Evolutionary conservation across 1,140 invertebrate species (phyloP), one percentile per base, ranked within the genome.

Genomic region (Diabrotica virgifera): DNA sequence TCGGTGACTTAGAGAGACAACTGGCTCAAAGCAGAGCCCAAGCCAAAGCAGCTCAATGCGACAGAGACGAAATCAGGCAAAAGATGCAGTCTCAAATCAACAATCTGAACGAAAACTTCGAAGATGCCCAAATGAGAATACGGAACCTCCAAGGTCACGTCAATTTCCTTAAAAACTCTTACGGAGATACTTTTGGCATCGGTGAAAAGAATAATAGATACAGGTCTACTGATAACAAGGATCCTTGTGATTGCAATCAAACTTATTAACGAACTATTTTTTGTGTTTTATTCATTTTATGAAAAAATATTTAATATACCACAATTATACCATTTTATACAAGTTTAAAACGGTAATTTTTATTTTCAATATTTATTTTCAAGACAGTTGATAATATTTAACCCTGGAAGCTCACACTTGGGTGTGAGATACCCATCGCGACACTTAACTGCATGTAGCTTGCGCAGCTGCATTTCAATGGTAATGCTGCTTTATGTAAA

Each of bases 31-130:
- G 82, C 58, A 81, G 86, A 71, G 87, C 87, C 7, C 80, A 82
- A 60, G 85, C 86, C 1, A 82, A 82, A 64, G 80, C 84, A 6
- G 84, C 85, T 0, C 85, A 89, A 66, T 87, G 87, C 66, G 87
- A 89, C 55, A 80, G 85, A 51, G 87, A 88, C 67, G 86, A 89
- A 83, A 82, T 89, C 12, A 79, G 87, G 65, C 82, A 85, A 67
- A 87, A 87, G 64, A 88, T 89, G 85, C 85, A 88, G 68, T 82
- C 83, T 62, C 87, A 89, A 73, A 86, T 89, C 54, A 84, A 84
- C 65, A 84, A 86, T 52, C 69, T 89, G 55, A 87, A 85, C 63
- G 86, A 89, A 62, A 86, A 87, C 68, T 88, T 89, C 63, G 83
- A 87, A 58, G 85, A 89, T 69, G 87, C 87, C 3, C 87, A 89